Base-by-base conservation (phyloP, 2,113 vertebrate genomes). In the Hemiprocne comata region DNA sequence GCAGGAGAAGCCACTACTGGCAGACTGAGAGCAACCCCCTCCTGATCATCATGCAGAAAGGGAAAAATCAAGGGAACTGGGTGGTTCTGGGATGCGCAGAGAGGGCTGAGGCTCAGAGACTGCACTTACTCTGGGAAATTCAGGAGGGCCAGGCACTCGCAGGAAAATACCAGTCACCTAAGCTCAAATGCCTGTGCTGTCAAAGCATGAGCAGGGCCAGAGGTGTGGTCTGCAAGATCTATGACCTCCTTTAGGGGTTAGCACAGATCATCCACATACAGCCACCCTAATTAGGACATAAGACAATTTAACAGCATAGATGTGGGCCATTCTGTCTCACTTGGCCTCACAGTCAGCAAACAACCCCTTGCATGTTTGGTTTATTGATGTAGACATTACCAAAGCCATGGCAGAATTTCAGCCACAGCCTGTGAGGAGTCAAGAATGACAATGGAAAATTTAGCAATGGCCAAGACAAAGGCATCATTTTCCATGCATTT, bases 321-420 rank as follows among this genome's bases (percentile, higher is more conserved):
- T 29, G 21, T 12, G 25, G 69, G 13, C 28, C n/a, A n/a, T 71
- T 77, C n/a, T 17, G 50, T 57, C 19, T 75, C 34, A 46, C 61
- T 40, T 50, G 38, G 58, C 50, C 38, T 62, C 69, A 54, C 19
- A 70, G 29, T 2, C 55, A 76, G 76, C 72, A 88, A 75, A 55
- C 20, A 81, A 33, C 6, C 33, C 18, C 0, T 0, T 19, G 31
- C 36, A 33, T 12, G 18, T 50, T 74, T 62, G 11, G 74, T 74
- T 87, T 85, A 58, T 54, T 29, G 71, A 77, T 6, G 42, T 36
- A 91, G 70, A 74, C 16, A 19, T 50, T 54, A 51, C 77, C 70
- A 93, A 70, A 77, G 51, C 51, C 55, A 58, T 26, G 20, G 79
- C 62, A 86, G 44, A 81, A 71, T 62, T 48, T 78, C 70, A 70